Base-by-base conservation (phyloP, 2,113 vertebrate species). In the Gorilla gorilla region DNA sequence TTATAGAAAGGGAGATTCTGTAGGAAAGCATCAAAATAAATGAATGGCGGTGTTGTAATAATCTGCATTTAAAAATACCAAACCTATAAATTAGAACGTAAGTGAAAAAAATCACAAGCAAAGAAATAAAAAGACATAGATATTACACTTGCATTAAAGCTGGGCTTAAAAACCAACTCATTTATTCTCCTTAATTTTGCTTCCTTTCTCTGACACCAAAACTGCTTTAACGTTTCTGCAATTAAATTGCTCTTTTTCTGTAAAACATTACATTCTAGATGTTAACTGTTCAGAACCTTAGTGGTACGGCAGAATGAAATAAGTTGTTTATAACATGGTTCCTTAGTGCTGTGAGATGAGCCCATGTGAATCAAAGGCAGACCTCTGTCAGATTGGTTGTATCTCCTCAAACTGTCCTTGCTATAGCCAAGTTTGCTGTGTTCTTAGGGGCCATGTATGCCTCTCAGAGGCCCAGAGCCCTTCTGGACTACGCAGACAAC, bases 181-280 rank as follows among this genome's bases (percentile, higher is more conserved):
- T 38, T 89, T 70, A 89, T 86, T 90, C 64, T 72, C 1, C 81
- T 76, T 43, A 68, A 52, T 40, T 83, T 92, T 75, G 45, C 22
- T 96, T 87, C 48, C 43, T 95, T 93, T 90, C 83, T 96, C 48
- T 76, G 43, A 48, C 52, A 16, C 45, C 45, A 73, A 30, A 76
- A 75, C n/a, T 59, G 72, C 8, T 64, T 88, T 78, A 81, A 20
- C 13, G 35, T 94, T 91, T 57, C 79, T 89, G 27, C 25, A 92
- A 30, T 55, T 48, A 75, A 30, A 35, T 68, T 66, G 12, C 35
- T 27, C 3, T 61, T 93, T 61, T 89, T 87, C 87, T 55, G 1
- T 66, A 73, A 89, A 89, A 27, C 35, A 50, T 94, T 66, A 70
- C 8, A 17, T 43, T 94, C 48, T 61, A 85, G 45, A 89, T 59